Conservation (phyloP, 2,888 invertebrate genomes). For the Helobdella robusta region DNA sequence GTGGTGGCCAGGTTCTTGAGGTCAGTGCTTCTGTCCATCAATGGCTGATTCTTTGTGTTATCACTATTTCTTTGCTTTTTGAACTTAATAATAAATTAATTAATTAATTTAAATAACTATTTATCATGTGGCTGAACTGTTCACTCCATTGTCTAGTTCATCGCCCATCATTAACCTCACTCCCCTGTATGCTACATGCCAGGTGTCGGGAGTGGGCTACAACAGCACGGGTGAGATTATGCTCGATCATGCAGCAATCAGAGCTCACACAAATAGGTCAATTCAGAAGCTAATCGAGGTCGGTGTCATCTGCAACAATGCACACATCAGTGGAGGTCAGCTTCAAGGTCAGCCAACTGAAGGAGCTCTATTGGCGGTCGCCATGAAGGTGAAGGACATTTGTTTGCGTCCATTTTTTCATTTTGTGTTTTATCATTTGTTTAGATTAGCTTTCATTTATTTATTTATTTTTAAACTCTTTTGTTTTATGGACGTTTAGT, state of each 20-base stretch:
- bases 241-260: slow-evolving; percentile 44
- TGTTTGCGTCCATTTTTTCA: too few species aligned
- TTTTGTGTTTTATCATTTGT: too few species aligned
- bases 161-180: not conserved
- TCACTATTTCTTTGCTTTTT: not conserved
- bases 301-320: slow-evolving; percentile 90
- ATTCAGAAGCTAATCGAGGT: slow-evolving; percentile 67
- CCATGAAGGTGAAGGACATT: slow-evolving; percentile 62
- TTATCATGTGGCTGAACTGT: not conserved
- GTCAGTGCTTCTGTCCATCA: too few species aligned
- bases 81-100: not conserved
- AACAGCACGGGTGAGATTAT: slow-evolving; percentile 71
- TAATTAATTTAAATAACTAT: not conserved
- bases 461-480: too few species aligned
- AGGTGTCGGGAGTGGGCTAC: slow-evolving; percentile 80
- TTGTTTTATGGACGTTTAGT: too few species aligned
- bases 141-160: not conserved
- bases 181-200: too few species aligned
- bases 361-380: slow-evolving; percentile 83
- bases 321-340: slow-evolving; percentile 71
- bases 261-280: slow-evolving; percentile 46
- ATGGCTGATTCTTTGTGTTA: too few species aligned
- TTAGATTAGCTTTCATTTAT: too few species aligned
- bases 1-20: slow-evolving; percentile 72
- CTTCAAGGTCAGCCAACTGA: slow-evolving; percentile 90